Evolutionary conservation across 2,888 invertebrate genomes (phyloP), one percentile per base, ranked within the genome.

Genomic region (Pristionchus entomophagus): DNA sequence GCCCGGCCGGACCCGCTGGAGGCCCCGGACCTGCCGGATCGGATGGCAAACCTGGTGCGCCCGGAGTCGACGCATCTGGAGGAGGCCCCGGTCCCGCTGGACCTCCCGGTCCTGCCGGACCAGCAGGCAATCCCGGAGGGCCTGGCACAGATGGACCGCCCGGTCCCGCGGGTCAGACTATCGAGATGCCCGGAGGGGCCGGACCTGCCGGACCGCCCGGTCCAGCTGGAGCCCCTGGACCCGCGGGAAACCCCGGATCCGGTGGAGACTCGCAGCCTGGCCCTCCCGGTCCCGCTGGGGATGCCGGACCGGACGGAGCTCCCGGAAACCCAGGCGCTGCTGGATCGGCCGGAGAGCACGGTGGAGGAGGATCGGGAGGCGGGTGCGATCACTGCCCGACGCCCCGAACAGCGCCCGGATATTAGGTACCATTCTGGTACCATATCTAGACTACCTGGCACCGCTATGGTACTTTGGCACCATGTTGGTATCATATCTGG

Each of bases 301-400:
- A 51, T 53, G 80, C 80, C 22, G 80, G 80, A 80, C 51, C 80
- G 10, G 51, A 80, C n/a, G 80, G 80, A 22, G 10, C 80, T 4
- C 80, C 80, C 26, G 80, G 80, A n/a, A 32, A 26, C 10, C 45
- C 80, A 14, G 80, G 80, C 49, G 29, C 80, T 19, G 26, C 41
- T n/a, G 80, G 80, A 10, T 10, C 49, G 14, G 45, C 49, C 29
- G 80, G 80, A 49, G 41, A 80, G 5, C 80, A 10, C 32, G 80
- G 80, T 17, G 80, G 10, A 19, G 29, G 22, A 29, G 80, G 80
- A n/a, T 2, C 26, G 4, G 51, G 80, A 3, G 80, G 80, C 2
- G 80, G 80, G 51, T 80, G 80, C 32, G 80, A 80, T 32, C 80
- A 80, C 80, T 80, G 80, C 32, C 80, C 80, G 4, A 10, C 51